Conservation (phyloP, 2,113 vertebrate genomes). For the Leptocoma aspasia region DNA sequence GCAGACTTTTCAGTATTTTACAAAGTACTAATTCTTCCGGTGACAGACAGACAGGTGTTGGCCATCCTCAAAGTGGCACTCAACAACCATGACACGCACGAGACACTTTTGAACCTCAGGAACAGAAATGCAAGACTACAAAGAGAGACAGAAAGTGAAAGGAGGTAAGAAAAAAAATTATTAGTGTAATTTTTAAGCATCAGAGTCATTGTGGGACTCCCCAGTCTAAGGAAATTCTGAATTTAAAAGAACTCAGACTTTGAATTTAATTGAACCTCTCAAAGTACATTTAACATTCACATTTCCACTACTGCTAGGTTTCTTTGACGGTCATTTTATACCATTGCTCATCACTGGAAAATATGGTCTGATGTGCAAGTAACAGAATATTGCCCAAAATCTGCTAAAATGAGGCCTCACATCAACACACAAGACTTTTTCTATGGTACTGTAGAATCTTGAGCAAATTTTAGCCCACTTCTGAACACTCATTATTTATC, state of each 20-base stretch:
- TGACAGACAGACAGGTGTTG: neutral
- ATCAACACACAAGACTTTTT: neutral
- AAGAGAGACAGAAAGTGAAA: neutral
- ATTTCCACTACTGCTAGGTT: neutral
- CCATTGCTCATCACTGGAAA: neutral
- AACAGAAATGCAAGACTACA: neutral
- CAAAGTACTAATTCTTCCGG: neutral
- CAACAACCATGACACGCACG: neutral
- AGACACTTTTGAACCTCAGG: neutral
- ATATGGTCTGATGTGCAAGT: neutral
- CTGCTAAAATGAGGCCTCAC: neutral
- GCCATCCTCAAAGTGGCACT: rapidly evolving
- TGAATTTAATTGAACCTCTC: neutral
- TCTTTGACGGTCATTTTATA: neutral
- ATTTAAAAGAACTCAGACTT: neutral
- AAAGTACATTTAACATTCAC: neutral
- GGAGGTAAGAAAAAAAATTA: neutral
- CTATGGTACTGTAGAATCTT: neutral
- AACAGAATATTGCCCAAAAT: neutral
- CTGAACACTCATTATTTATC: neutral
- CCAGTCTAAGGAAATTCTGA: neutral
- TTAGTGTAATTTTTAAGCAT: neutral
- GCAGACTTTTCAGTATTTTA: neutral
- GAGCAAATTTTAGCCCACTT: neutral
- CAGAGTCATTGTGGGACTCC: neutral